Percentiles rank a stretch among this genome's conserved stretches.
phyloP scores from a whole-genome alignment of 2,113 vertebrate genomes.

The Suricata suricatta region DNA sequence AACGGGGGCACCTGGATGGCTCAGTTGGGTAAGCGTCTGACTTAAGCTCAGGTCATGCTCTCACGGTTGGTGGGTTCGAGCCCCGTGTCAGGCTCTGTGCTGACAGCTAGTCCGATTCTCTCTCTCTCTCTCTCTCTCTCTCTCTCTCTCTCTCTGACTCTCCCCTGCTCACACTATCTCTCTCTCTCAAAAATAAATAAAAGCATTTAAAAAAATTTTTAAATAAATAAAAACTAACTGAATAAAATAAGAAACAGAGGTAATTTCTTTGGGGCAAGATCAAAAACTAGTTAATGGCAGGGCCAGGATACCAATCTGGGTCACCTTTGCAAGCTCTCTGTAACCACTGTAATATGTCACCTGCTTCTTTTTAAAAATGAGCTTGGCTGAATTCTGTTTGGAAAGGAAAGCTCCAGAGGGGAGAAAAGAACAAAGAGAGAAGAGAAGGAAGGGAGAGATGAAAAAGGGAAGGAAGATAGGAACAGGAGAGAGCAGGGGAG shows the following conservation, averaged over 20 bases:
- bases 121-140: no score
- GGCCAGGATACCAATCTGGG: neutral
- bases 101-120: no score
- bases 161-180: no score
- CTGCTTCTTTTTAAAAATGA: neutral
- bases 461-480: no score
- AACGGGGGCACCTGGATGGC: neutral
- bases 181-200: no score
- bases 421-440: neutral
- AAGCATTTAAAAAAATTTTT: neutral
- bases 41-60: no score
- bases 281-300: neutral
- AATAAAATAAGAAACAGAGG: neutral
- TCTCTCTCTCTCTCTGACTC: no score
- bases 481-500: accelerated
- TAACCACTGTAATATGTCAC: neutral
- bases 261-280: neutral
- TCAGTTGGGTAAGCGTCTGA: no score
- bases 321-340: neutral
- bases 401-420: neutral
- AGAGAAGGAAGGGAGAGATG: no score
- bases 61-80: no score
- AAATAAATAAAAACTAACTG: no score
- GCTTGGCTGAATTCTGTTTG: neutral
- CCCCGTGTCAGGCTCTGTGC: no score